A percentile compares a stretch with the other conserved stretches of the same genome.
Conservation (phyloP, 2,113 vertebrate genomes). For the Micronisus gabar region DNA sequence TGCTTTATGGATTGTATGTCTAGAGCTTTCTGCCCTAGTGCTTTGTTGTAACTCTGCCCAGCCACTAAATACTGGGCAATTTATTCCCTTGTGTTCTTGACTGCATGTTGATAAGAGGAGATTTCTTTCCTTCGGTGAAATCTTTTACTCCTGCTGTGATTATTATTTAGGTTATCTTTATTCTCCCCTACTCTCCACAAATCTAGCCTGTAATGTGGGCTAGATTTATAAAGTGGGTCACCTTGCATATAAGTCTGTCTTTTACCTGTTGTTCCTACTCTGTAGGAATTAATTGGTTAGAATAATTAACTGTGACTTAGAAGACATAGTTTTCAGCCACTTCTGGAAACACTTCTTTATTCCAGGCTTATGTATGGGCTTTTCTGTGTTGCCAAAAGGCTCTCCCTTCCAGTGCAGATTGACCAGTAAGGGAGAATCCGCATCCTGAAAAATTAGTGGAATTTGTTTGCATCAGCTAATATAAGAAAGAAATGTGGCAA, state of each 20-base stretch:
- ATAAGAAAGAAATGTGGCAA: background rate
- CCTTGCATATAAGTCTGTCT: background rate
- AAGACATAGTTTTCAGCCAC: background rate
- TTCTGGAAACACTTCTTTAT: background rate
- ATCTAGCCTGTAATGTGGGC: background rate
- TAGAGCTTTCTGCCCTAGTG: background rate
- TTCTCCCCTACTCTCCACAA: background rate
- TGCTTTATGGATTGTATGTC: rapidly evolving
- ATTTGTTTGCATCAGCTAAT: background rate
- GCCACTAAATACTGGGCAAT: background rate
- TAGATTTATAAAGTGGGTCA: background rate
- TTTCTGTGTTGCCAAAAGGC: background rate
- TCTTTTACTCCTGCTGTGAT: background rate
- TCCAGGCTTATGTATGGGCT: background rate
- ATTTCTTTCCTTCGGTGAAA: background rate
- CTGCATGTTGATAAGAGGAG: background rate
- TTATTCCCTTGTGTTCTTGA: background rate
- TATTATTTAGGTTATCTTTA: background rate
- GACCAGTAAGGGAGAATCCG: background rate
- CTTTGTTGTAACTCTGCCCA: background rate
- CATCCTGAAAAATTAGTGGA: background rate
- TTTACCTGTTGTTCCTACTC: background rate
- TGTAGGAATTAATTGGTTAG: background rate
- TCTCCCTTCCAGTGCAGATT: background rate
- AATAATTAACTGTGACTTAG: background rate